phyloP scores from a whole-genome alignment of 2,797 vertebrate genomes.

The Pteropus rufus region DNA sequence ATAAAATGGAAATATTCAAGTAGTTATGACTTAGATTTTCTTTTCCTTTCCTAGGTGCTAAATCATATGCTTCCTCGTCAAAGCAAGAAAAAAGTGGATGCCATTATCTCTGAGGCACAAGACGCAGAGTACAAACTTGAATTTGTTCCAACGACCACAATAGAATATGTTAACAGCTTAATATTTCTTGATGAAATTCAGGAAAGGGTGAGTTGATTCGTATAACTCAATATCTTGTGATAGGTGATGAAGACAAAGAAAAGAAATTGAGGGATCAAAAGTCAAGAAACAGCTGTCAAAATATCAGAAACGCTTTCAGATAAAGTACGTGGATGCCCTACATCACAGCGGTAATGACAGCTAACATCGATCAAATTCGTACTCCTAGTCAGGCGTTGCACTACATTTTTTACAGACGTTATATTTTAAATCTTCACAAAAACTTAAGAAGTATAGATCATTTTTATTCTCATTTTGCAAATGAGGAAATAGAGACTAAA shows the following conservation, averaged over 20 bases:
- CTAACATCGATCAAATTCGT: not conserved
- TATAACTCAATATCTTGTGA: not conserved
- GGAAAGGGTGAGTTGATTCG: slow-evolving; percentile 84
- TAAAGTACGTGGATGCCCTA: not conserved
- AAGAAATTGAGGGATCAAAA: not conserved
- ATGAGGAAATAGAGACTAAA: not conserved
- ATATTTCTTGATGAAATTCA: slow-evolving; percentile 89
- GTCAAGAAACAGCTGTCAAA: not conserved
- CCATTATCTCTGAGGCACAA: slow-evolving; percentile 83
- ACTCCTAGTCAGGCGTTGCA: not conserved
- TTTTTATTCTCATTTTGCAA: not conserved
- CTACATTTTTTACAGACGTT: not conserved
- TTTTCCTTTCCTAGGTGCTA: slow-evolving; percentile 83
- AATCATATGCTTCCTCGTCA: slow-evolving; percentile 84
- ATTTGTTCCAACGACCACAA: slow-evolving; percentile 82
- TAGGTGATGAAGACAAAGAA: not conserved
- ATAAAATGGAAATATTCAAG: not conserved
- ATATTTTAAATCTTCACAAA: not conserved
- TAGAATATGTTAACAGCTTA: slow-evolving; percentile 86
- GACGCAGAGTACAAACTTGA: slow-evolving; percentile 88
- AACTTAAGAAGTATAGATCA: not conserved
- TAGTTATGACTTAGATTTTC: not conserved
- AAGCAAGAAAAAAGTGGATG: slow-evolving; percentile 87
- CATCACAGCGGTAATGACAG: not conserved
- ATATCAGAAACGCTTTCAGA: not conserved